Conservation (phyloP, 2,888 invertebrate species). For the Ectobius pallidus region DNA sequence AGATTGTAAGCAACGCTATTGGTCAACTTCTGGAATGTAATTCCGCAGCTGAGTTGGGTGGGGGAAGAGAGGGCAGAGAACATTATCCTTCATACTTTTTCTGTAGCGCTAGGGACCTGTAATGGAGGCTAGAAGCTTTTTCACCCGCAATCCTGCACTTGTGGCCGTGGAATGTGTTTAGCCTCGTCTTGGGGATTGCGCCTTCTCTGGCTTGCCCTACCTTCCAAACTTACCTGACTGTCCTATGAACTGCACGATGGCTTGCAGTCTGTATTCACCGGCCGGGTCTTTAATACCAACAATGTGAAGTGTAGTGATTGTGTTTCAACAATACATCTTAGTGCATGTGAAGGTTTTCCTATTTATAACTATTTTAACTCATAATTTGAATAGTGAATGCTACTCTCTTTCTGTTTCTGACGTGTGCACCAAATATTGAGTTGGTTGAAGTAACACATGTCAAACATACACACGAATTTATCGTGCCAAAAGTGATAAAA, state of each 20-base stretch:
- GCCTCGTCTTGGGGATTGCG: conserved; percentile 17
- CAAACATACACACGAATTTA: neutral
- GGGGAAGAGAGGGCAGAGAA: neutral
- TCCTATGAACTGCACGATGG: neutral
- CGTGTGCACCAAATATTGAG: neutral
- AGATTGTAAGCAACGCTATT: conserved; percentile 28
- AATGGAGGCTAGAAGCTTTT: conserved; percentile 8
- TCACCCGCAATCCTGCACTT: neutral
- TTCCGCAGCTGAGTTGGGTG: neutral
- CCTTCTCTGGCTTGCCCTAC: neutral
- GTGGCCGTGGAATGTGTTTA: conserved; percentile 11
- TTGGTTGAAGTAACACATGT: neutral
- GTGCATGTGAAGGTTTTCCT: neutral
- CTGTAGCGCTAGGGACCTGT: neutral
- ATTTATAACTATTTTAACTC: neutral
- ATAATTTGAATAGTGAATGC: neutral
- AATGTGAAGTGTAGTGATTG: conserved; percentile 1
- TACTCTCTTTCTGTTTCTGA: neutral
- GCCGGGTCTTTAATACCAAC: neutral
- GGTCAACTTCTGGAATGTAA: conserved; percentile 33
- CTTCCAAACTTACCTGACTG: neutral
- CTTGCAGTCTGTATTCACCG: neutral
- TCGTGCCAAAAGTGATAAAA: neutral
- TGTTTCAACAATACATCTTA: neutral
- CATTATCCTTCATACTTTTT: conserved; percentile 7